These are phyloP conservation scores for Apamea sordens DNA, from an alignment of 2,888 invertebrate genomes.

Conservation along the genomic window DNA sequence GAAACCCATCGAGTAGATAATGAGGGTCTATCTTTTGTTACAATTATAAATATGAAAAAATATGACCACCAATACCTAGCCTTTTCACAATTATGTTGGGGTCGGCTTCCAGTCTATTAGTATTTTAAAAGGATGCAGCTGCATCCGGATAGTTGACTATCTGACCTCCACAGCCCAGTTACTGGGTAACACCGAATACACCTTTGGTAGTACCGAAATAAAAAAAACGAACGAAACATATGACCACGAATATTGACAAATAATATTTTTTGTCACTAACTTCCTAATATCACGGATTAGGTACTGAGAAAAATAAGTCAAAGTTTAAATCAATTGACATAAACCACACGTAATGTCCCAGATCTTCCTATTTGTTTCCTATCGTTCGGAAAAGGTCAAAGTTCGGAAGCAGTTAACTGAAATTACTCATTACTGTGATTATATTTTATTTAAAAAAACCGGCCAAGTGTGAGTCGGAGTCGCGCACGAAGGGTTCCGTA, in stretches of 20 bases:
- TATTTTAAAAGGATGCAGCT: not conserved
- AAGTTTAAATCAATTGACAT: not conserved
- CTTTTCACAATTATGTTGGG: not conserved
- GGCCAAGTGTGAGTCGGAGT: too few relatives aligned
- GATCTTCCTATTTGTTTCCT: not conserved
- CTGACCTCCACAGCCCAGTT: not conserved
- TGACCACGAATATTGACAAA: not conserved
- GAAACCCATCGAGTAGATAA: not conserved
- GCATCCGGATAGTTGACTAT: not conserved
- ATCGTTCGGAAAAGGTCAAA: slow-evolving; percentile 10
- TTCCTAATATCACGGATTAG: not conserved
- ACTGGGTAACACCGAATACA: not conserved
- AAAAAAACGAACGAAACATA: not conserved
- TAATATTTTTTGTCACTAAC: not conserved
- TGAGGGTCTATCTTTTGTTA: not conserved
- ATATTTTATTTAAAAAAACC: not conserved
- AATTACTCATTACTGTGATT: slow-evolving; percentile 5
- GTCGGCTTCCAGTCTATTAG: not conserved
- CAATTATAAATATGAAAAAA: not conserved
- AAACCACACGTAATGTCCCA: not conserved
- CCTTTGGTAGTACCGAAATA: not conserved
- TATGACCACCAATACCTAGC: too few relatives aligned
- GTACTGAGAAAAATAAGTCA: not conserved
- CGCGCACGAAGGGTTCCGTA: too few relatives aligned
- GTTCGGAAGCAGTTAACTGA: not conserved